Conservation (phyloP, 2,113 vertebrate genomes). For the Macroglossus sobrinus region DNA sequence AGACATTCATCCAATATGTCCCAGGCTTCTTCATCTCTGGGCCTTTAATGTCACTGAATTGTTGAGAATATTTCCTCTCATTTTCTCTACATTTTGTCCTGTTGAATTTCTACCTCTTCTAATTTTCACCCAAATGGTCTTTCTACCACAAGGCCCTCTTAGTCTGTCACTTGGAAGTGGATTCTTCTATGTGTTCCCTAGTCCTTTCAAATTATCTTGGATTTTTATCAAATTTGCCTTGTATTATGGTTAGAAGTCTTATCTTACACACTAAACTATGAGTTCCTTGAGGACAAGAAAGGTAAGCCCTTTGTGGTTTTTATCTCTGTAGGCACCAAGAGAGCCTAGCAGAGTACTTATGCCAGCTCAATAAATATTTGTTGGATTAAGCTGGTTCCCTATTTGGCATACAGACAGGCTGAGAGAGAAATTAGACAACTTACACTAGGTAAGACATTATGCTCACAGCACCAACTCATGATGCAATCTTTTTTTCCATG, state of each 20-base stretch:
- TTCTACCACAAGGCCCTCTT: not conserved
- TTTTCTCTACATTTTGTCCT: not conserved
- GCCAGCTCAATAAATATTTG: not conserved
- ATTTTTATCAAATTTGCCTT: not conserved
- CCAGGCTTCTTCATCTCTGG: not conserved
- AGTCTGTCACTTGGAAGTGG: not conserved
- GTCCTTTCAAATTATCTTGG: not conserved
- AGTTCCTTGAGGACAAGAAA: not conserved
- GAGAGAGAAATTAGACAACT: conserved; percentile 48
- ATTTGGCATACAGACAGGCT: not conserved
- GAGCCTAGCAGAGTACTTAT: not conserved
- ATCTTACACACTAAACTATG: not conserved
- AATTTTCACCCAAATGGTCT: not conserved
- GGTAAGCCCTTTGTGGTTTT: not conserved
- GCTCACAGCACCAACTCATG: not conserved
- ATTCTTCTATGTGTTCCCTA: not conserved
- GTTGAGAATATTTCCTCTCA: not conserved
- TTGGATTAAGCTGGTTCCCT: conserved; percentile 5
- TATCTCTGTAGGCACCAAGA: not conserved
- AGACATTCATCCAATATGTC: not conserved
- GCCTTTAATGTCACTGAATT: not conserved
- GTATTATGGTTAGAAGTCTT: not conserved
- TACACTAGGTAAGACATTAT: not conserved
- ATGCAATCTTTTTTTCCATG: conserved; percentile 43
- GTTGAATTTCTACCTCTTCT: not conserved